A percentile compares a stretch with the other conserved stretches of the same genome.
These are phyloP conservation scores for Scomber japonicus DNA, from an alignment of 2,113 vertebrate species.

Conservation along the genomic window DNA sequence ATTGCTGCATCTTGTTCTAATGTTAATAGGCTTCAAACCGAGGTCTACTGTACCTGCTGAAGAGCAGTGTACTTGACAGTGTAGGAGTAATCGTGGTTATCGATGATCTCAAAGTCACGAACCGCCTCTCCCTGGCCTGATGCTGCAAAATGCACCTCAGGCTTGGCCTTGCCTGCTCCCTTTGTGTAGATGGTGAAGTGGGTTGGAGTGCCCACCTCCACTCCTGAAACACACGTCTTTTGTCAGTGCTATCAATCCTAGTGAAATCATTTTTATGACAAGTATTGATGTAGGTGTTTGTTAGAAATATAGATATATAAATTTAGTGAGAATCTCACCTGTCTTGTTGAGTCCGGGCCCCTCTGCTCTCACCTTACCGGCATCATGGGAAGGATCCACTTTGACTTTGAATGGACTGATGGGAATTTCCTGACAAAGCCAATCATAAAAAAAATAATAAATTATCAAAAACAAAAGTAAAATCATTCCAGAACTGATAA, in stretches of 20 bases:
- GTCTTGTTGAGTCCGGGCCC: conserved; percentile 93
- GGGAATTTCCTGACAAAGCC: conserved; percentile 90
- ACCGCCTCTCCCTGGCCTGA: conserved; percentile 88
- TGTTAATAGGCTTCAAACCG: conserved; percentile 19
- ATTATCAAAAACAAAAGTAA: not conserved
- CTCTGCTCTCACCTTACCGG: conserved; percentile 93
- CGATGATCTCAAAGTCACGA: conserved; percentile 94
- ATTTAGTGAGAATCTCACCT: conserved; percentile 78
- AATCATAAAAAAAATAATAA: not conserved
- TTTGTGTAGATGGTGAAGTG: conserved; percentile 96
- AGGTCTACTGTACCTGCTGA: conserved; percentile 86
- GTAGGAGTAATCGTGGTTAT: conserved; percentile 97
- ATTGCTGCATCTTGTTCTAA: not conserved
- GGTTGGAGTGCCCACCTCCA: conserved; percentile 94
- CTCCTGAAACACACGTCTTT: conserved; percentile 82
- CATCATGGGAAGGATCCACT: conserved; percentile 94
- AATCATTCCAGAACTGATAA: not conserved
- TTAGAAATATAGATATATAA: not conserved
- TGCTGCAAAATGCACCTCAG: conserved; percentile 89
- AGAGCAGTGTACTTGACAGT: conserved; percentile 94
- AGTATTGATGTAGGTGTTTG: not conserved
- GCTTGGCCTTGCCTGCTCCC: conserved; percentile 93
- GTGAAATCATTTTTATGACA: conserved; percentile 21
- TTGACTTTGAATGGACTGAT: conserved; percentile 95
- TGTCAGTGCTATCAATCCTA: conserved; percentile 23